Base-by-base conservation (phyloP, 2,797 vertebrate species). In the Enteromius afrohamiltoni region DNA sequence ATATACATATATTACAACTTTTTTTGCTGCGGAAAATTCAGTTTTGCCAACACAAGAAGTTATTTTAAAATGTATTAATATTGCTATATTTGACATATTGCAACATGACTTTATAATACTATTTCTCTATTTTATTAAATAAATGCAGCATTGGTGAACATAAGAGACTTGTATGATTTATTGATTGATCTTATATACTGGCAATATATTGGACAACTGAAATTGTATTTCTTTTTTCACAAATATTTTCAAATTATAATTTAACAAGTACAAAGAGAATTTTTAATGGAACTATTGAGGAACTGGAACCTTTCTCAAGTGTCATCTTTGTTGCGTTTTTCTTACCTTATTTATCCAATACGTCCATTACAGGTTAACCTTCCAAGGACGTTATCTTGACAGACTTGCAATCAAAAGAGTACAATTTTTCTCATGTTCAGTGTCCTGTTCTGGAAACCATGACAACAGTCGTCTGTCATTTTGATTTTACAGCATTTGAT, bases 371-470 rank as follows among this genome's bases (percentile, higher is more conserved):
- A 3, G 21, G 7, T n/a, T 9, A 82, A 34, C 14, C 1, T 17
- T 71, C 26, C 69, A 21, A 74, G 21, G 58, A 82, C 17, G 9
- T 60, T 21, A 23, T 65, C 45, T 75, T 74, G 55, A 49, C n/a
- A 58, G 40, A 34, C n/a, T 14, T 74, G 21, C 42, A 23, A 82
- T 82, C 21, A 64, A 53, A 16, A 26, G 31, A 40, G 9, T 53
- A 31, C 0, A 6, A 37, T 42, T 82, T 74, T 74, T 11, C 7
- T 62, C 55, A 49, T 13, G 19, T 73, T 74, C 42, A 51, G 3
- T 51, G 6, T 17, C 70, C 29, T 40, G 4, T 51, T 83, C n/a
- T 21, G 19, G 23, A 68, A 53, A 19, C 11, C 47, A 58, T 58
- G 26, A 31, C 34, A 76, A 42, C 71, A 68, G 34, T 14, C 37